Evolutionary conservation across 2,113 vertebrate species (phyloP), one percentile per base, ranked within the genome.

Genomic region (Anoura caudifer): DNA sequence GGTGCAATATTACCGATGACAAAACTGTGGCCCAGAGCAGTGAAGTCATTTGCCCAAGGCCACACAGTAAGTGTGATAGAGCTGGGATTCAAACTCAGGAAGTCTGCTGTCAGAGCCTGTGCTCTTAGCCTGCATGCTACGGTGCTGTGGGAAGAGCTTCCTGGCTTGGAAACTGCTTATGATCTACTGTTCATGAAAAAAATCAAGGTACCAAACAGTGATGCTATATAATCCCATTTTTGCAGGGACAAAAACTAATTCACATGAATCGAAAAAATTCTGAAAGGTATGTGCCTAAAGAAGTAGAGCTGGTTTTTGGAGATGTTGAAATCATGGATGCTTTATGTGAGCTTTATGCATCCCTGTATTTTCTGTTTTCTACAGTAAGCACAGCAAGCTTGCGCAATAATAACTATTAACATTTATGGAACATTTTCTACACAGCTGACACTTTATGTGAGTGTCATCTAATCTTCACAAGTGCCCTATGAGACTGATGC

Each of bases 331-430:
- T 94, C 77, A 33, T 13, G n/a, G 38, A 9, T 2, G 11, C 43
- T 86, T 89, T 81, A 81, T 56, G 26, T 50, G 43, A 91, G 19
- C 33, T 36, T 65, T 92, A 59, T 5, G 36, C 38, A 38, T 52
- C 15, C 82, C 36, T 88, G 12, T n/a, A 36, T 69, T 91, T 87
- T 91, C 87, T 61, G 26, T 94, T 95, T 95, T 91, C 90, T 93
- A n/a, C 11, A 20, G 41, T 80, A 90, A 90, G 54, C 22, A 41
- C 72, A 28, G 43, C 59, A 59, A 76, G 1, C 15, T 61, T 73
- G 7, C n/a, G 7, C 59, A 59, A 26, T 89, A 65, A 82, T 80
- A 24, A 90, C 45, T n/a, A 11, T 24, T 45, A 69, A 88, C 69
- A 31, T 56, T 83, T 59, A 90, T 41, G 70, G 59, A 61, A 61